Evolutionary conservation across 2,113 vertebrate species (phyloP).

Genomic region (Dromas ardeola): DNA sequence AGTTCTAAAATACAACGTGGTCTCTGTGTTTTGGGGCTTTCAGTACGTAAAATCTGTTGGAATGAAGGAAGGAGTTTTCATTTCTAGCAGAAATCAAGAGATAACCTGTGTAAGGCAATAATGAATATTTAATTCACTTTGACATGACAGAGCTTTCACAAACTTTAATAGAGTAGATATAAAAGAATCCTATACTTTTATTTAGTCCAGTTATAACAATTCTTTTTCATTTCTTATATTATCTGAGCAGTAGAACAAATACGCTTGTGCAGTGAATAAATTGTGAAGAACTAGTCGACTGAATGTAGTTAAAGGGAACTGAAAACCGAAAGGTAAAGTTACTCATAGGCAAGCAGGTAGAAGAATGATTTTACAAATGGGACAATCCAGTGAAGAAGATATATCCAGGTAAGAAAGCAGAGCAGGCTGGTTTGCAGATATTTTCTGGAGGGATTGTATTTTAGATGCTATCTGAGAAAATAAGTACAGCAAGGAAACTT

Average conservation of each 20-base stretch:
- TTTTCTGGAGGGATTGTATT: background rate
- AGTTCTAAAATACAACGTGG: conserved; percentile 20
- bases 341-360: background rate
- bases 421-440: background rate
- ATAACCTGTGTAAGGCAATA: background rate
- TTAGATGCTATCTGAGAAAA: background rate
- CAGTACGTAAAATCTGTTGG: conserved; percentile 12
- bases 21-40: background rate
- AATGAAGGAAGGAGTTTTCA: conserved; percentile 17
- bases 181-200: background rate
- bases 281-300: background rate
- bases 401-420: background rate
- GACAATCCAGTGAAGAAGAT: background rate
- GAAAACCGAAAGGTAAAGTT: background rate
- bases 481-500: background rate
- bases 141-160: background rate
- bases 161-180: background rate
- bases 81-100: background rate
- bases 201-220: background rate
- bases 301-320: background rate
- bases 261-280: background rate
- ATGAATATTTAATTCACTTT: conserved; percentile 3
- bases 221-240: background rate
- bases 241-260: background rate
- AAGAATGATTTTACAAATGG: background rate